Evolutionary conservation across 1,140 invertebrate species (phyloP), one percentile per base, ranked within the genome.

Genomic region (Halyomorpha halys): DNA sequence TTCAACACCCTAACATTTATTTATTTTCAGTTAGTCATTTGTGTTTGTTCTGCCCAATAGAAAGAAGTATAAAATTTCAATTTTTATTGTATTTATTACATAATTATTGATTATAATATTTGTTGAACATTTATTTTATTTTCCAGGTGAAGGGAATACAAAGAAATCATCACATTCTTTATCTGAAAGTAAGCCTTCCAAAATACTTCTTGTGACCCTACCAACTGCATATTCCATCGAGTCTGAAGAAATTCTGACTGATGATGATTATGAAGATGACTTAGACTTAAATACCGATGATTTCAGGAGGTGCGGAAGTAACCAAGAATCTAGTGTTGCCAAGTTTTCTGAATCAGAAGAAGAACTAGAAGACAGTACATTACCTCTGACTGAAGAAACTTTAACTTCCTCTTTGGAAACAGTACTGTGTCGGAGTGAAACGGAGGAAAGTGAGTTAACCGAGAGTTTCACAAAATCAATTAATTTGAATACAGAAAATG

Each of bases 141-240:
- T 39, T 39, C 11, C 11, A 39, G 34, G 34, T 39, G 4, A 39
- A 39, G 6, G 6, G 13, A 39, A 1, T 9, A 1, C 34, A 39
- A 39, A 39, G 34, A 39, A 39, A 39, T 1, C 34, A 39, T 6
- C 34, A 11, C 4, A 3, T 13, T 39, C 34, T 39, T 1, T 11
- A 11, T 2, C 5, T 39, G 34, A 39, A 39, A 25, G 53, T 56
- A 56, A 56, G 53, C 23, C 53, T 16, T 11, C 53, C 18, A 64
- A 65, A 65, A 25, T 65, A n/a, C 56, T 65, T n/a, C 56, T 65
- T 27, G 63, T 65, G 16, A 65, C 54, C 16, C 54, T 65, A 39
- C 63, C 63, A 27, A 60, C 63, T 9, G 63, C 54, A 14, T 60
- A 47, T 56, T 59, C 39, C 21, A 56, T 60, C 8, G 63, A 65